phyloP scores from a whole-genome alignment of 2,113 vertebrate genomes.

The Picathartes gymnocephalus region DNA sequence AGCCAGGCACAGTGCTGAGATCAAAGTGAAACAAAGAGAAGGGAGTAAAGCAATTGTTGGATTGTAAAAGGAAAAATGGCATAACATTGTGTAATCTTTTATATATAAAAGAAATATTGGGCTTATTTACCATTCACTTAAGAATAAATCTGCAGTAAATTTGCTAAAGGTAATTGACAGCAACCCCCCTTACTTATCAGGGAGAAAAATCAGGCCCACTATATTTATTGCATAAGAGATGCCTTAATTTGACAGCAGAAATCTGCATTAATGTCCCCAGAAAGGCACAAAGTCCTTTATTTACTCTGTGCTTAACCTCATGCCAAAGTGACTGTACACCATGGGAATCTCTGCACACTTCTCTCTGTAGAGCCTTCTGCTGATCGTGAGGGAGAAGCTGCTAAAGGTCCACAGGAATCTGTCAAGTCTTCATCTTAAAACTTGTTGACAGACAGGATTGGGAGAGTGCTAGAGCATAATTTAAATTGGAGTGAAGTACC shows the following conservation, averaged over 20 bases:
- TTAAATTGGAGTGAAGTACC: background rate
- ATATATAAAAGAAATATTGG: background rate
- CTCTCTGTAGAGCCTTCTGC: background rate
- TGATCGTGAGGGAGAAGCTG: background rate
- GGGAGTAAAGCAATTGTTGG: background rate
- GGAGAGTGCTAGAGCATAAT: background rate
- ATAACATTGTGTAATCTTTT: background rate
- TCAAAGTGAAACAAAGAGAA: conserved; percentile 38
- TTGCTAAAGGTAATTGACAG: background rate
- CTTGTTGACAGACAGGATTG: background rate
- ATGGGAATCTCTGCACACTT: rapidly evolving
- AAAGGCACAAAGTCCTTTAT: background rate
- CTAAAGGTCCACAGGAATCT: background rate
- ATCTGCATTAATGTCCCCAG: background rate
- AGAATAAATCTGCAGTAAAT: conserved; percentile 10
- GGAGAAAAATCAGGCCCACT: background rate
- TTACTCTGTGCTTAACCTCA: background rate
- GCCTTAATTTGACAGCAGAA: background rate
- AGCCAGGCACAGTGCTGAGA: conserved; percentile 9
- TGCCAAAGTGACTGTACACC: background rate
- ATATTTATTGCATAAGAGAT: background rate
- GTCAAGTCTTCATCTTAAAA: background rate
- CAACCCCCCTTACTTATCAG: background rate
- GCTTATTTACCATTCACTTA: background rate
- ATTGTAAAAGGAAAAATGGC: conserved; percentile 23